Conservation (phyloP, 2,888 invertebrate species). For the Aspidapion aeneum region DNA sequence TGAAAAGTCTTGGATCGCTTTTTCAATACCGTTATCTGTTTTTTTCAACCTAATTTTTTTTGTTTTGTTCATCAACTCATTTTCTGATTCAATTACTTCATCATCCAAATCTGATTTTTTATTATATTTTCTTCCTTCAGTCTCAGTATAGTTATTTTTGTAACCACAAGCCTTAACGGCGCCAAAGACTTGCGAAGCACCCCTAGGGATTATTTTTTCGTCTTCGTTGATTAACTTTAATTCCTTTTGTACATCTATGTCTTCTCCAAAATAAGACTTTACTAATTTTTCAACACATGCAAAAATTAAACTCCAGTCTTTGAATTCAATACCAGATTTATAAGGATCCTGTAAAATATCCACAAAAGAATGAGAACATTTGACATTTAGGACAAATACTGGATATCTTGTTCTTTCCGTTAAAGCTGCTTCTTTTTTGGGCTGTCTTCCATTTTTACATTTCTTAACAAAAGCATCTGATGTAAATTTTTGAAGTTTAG, state of each 20-base stretch:
- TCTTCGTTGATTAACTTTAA: slow-evolving; percentile 38
- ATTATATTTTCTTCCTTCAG: neutral
- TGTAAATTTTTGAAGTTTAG: slow-evolving; percentile 51
- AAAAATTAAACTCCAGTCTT: slow-evolving; percentile 49
- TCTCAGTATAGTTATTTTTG: slow-evolving; percentile 31
- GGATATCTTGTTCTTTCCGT: slow-evolving; percentile 37
- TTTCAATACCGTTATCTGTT: neutral
- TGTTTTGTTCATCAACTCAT: slow-evolving; percentile 1
- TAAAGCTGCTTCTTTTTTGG: slow-evolving; percentile 10
- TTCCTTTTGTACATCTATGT: slow-evolving; percentile 30
- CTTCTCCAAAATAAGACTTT: slow-evolving; percentile 34
- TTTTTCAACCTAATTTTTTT: slow-evolving; percentile 2
- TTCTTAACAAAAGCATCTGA: slow-evolving; percentile 41
- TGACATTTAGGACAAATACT: slow-evolving; percentile 54
- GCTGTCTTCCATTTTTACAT: slow-evolving; percentile 9
- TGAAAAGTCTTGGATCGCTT: too few relatives aligned
- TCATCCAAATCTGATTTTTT: neutral
- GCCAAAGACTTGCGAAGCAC: slow-evolving; percentile 42
- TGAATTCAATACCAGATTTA: slow-evolving; percentile 54
- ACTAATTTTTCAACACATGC: slow-evolving; percentile 46
- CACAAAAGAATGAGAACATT: slow-evolving; percentile 51
- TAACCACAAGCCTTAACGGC: slow-evolving; percentile 47
- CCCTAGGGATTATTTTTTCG: slow-evolving; percentile 38
- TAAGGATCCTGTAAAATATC: slow-evolving; percentile 51
- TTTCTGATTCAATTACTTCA: neutral